Evolutionary conservation across 2,797 vertebrate species (phyloP), one percentile per base, ranked within the genome.

Genomic region (Mus minutoides): DNA sequence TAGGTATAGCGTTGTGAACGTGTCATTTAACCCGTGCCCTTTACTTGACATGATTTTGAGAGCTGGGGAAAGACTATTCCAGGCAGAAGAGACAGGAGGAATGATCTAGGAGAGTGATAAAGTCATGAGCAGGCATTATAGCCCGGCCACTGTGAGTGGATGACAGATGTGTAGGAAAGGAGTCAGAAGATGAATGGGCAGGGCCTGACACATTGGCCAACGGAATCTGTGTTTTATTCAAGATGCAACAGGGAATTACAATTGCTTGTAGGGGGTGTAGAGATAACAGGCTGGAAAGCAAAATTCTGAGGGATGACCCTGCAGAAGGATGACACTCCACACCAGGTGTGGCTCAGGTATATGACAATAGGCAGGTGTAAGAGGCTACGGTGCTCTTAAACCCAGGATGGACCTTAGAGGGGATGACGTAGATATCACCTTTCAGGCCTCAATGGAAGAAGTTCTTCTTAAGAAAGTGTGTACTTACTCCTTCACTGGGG

Each of bases 151-250:
- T 60, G 21, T 82, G 40, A 1, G 67, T 13, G 1, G 24, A 11
- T 11, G 1, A 75, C 43, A 6, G 71, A 62, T 8, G 14, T 21
- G 2, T 0, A 2, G 0, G 0, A 88, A 78, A 37, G 26, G 11
- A 7, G 0, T 17, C 6, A 4, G 21, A 49, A 88, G 56, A 75
- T 2, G 11, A 46, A 34, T 0, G 6, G 0, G 22, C 6, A 73
- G n/a, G 71, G 52, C 29, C 26, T 11, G 56, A 43, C 3, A 56
- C 54, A 14, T 4, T 21, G 13, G 34, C 9, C 6, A 34, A 73
- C 52, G 37, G 43, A 2, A 4, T 54, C 17, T 71, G 21, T 16
- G 43, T 67, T 93, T 40, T 29, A 79, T 54, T 31, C 37, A 19
- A 43, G 14, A 34, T 49, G 31, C 24, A 80, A 56, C 4, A 78